A percentile compares a stretch with the other conserved stretches of the same genome.
These are phyloP conservation scores for Guaruba guarouba DNA, from an alignment of 2,113 vertebrate genomes.

Conservation along the genomic window DNA sequence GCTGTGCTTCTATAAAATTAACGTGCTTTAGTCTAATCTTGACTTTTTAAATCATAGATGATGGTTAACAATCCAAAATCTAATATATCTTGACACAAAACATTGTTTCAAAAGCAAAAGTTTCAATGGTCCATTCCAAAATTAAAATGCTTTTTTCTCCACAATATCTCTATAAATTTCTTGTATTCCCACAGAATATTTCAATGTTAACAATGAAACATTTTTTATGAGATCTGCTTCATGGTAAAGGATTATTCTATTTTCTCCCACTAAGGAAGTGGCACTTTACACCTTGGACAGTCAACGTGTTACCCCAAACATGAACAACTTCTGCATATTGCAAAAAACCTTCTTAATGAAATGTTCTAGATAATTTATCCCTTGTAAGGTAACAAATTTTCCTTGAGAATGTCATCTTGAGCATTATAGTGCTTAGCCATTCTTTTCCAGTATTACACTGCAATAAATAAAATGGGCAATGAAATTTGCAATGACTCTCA, in stretches of 20 bases:
- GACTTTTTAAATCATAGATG: constrained; percentile 34
- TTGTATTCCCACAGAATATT: not conserved
- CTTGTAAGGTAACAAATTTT: constrained; percentile 28
- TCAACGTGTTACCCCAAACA: not conserved
- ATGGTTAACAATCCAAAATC: constrained; percentile 33
- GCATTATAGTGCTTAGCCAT: not conserved
- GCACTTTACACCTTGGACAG: not conserved
- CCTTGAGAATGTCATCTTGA: constrained; percentile 14
- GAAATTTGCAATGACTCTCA: constrained; percentile 47
- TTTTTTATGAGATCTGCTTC: not conserved
- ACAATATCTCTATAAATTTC: not conserved
- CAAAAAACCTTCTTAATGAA: constrained; percentile 9
- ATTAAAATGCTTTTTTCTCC: not conserved
- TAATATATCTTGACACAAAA: constrained; percentile 50
- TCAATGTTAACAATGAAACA: not conserved
- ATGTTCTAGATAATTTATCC: constrained; percentile 41
- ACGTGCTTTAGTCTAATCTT: not conserved
- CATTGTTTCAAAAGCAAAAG: not conserved
- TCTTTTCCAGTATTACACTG: not conserved
- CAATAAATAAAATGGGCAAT: constrained; percentile 33
- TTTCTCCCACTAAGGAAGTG: not conserved
- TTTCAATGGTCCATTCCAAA: constrained; percentile 20
- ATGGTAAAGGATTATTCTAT: not conserved
- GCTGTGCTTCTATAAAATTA: constrained; percentile 6
- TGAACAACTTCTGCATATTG: not conserved